phyloP scores from a whole-genome alignment of 53 echinoderm and acorn worm species.

The Patiria pectinifera region DNA sequence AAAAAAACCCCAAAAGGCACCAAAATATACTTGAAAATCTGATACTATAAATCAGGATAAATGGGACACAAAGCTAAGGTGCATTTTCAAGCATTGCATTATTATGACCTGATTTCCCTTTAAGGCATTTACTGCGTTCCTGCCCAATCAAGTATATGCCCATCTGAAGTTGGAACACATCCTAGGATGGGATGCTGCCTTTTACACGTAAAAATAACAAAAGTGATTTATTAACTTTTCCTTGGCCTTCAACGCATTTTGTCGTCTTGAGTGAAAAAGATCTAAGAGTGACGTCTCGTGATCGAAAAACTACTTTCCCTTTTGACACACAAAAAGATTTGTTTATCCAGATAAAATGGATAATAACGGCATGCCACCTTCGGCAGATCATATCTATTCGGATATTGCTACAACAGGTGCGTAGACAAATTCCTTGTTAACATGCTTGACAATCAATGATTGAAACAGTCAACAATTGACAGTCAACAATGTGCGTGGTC shows the following conservation, averaged over 20 bases:
- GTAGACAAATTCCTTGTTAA: not conserved
- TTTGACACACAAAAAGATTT: not conserved
- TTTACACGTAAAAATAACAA: not conserved
- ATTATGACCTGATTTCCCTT: too few species aligned
- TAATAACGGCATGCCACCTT: slow-evolving; percentile 73
- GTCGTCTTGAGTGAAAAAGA: not conserved
- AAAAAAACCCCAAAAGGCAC: too few species aligned
- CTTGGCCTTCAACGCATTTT: not conserved
- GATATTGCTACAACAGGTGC: slow-evolving; percentile 76
- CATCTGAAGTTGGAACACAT: not conserved
- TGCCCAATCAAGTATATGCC: not conserved
- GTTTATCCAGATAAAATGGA: slow-evolving; percentile 57
- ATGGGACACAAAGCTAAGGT: too few species aligned
- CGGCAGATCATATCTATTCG: slow-evolving; percentile 72
- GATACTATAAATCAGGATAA: too few species aligned
- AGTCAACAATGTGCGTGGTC: too few species aligned
- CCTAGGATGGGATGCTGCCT: not conserved
- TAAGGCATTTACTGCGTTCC: too few species aligned
- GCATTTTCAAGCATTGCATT: too few species aligned
- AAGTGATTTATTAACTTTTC: not conserved
- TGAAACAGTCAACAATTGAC: too few species aligned
- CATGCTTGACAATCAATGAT: not conserved
- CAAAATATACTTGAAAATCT: too few species aligned
- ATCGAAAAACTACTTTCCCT: not conserved
- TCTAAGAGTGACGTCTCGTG: too few species aligned